Conservation (phyloP, 1,140 invertebrate genomes). For the Arctopsyche grandis region DNA sequence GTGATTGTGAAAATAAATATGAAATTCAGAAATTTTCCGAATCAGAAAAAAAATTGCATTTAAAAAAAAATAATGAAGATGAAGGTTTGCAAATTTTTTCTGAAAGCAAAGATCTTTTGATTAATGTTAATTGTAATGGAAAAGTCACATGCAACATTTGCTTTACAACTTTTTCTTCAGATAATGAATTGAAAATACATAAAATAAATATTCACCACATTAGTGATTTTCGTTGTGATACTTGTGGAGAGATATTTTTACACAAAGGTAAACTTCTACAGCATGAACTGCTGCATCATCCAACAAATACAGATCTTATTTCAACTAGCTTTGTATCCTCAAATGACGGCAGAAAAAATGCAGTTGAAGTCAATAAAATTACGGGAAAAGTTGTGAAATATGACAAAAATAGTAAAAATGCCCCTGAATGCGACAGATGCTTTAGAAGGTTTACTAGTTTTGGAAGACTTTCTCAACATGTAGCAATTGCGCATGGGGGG, state of each 20-base stretch:
- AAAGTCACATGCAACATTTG: not conserved
- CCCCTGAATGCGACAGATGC: constrained; percentile 34
- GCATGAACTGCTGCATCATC: not conserved
- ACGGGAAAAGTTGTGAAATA: constrained; percentile 23
- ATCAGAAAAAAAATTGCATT: no score
- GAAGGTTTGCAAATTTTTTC: no score
- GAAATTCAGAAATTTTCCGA: no score
- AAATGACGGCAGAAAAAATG: not conserved
- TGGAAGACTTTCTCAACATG: constrained; percentile 36
- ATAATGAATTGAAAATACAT: not conserved
- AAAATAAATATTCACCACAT: not conserved
- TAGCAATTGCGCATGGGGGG: constrained; percentile 8
- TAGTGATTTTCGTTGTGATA: not conserved
- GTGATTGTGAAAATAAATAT: not conserved
- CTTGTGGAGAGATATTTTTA: not conserved
- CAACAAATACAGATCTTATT: not conserved
- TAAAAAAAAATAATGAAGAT: no score
- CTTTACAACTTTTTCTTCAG: not conserved
- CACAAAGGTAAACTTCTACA: constrained; percentile 1
- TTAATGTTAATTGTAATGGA: no score
- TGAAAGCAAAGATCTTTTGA: no score
- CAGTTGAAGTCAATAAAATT: not conserved
- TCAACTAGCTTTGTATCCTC: no score
- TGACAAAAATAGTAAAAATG: constrained; percentile 26
- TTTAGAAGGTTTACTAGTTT: constrained; percentile 37